Base-by-base conservation (phyloP, 2,888 invertebrate species). In the Drosophila anceps region DNA sequence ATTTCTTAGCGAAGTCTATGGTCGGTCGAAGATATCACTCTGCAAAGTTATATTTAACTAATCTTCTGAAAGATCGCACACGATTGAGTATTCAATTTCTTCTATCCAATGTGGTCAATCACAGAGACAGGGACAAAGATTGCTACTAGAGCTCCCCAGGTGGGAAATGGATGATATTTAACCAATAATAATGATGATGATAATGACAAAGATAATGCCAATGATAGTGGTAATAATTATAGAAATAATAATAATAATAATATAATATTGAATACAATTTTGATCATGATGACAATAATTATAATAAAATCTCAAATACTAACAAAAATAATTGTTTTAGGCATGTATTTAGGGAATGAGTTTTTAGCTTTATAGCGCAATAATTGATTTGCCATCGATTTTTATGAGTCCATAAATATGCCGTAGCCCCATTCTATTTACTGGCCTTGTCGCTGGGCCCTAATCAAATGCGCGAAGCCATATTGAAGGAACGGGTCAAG, bases 401-500 rank as follows among this genome's bases (percentile, higher is more conserved):
- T 51, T 15, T 18, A 33, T 27, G 9, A 15, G 37, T 55, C 18
- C 24, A 31, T 60, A 35, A 60, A 4, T 31, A 29, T 10, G 41
- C 10, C 53, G 3, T 2, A 12, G 37, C 27, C 9, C 4, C 37
- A 35, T 10, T 33, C 24, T 18, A 33, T 13, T 13, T 54, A 15
- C 18, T 27, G 39, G 18, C 31, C 20, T 59, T 64, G n/a, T 8
- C 27, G 13, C 27, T 9, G 18, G 15, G 24, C 29, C 9, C 41
- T 69, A 66, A 77, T 60, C 35, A 60, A 31, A 53, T 44, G 39
- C 41, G 50, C 37, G 77, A 75, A 79, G 72, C 76, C 76, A 50
- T 79, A 61, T 48, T 51, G 18, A 18, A 9, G 54, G 59, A 43
- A 33, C 13, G 63, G 64, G 69, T 48, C 69, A 59, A 54, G 67